Percentiles rank a stretch among this genome's conserved stretches.
Conservation (phyloP, 2,797 vertebrate genomes). For the Premnoplex brunnescens region DNA sequence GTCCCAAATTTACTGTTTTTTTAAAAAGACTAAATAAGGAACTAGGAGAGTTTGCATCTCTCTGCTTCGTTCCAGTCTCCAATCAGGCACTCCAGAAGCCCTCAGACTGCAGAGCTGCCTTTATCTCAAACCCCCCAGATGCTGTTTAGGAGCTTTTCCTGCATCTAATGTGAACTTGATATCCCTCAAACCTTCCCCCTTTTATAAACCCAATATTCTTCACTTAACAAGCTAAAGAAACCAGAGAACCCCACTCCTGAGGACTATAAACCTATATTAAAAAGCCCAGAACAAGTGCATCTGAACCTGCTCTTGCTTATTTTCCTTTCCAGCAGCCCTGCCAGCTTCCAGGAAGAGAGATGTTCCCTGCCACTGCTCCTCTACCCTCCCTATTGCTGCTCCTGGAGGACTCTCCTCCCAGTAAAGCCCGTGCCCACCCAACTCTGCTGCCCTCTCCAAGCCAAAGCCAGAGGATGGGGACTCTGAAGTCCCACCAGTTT, state of each 20-base stretch:
- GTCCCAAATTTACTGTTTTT: background rate
- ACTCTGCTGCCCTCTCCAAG: background rate
- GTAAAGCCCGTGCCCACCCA: background rate
- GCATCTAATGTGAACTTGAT: fast-evolving
- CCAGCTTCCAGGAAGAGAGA: background rate
- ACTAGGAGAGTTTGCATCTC: background rate
- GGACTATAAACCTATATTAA: background rate
- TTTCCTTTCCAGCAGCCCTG: background rate
- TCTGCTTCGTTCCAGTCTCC: background rate
- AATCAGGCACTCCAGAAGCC: background rate
- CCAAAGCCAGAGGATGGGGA: background rate
- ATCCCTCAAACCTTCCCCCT: background rate
- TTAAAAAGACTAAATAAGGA: background rate
- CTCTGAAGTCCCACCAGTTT: background rate
- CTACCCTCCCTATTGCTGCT: background rate
- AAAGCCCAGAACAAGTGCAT: background rate
- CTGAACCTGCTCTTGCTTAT: background rate
- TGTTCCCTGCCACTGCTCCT: background rate
- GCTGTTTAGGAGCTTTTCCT: background rate
- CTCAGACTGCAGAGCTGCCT: background rate
- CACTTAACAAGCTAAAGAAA: background rate
- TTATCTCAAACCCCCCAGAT: background rate
- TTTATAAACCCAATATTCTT: background rate
- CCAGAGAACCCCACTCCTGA: fast-evolving
- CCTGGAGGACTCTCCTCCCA: background rate